These are phyloP conservation scores for Hypolimnas misippus DNA, from an alignment of 2,888 invertebrate species.

Conservation along the genomic window DNA sequence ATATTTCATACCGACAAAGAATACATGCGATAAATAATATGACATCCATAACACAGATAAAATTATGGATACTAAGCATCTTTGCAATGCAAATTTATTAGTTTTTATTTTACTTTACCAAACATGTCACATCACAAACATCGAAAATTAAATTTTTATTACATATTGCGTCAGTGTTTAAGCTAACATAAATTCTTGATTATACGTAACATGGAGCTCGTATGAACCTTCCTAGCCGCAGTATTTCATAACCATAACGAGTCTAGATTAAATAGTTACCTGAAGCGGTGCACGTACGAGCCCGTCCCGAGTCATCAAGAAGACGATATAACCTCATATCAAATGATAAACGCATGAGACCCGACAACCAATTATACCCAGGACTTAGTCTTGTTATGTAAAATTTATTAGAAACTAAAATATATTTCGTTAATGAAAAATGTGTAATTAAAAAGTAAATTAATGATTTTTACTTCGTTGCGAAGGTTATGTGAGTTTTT, in stretches of 20 bases:
- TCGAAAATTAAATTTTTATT: background rate
- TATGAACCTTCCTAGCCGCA: slow-evolving; percentile 31
- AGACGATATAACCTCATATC: slow-evolving; percentile 50
- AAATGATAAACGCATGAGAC: slow-evolving; percentile 52
- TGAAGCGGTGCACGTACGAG: slow-evolving; percentile 35
- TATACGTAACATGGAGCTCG: slow-evolving; percentile 26
- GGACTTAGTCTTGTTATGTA: slow-evolving; percentile 18
- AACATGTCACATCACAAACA: too few relatives aligned
- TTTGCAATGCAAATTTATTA: too few relatives aligned
- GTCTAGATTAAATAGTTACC: slow-evolving; percentile 38
- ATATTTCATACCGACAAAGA: too few relatives aligned
- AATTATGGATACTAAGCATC: too few relatives aligned
- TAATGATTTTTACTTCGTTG: too few relatives aligned
- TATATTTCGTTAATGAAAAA: too few relatives aligned
- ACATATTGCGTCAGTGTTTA: slow-evolving; percentile 17
- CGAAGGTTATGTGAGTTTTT: too few relatives aligned
- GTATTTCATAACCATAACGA: slow-evolving; percentile 41
- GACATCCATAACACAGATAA: too few relatives aligned
- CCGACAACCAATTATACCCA: slow-evolving; percentile 41
- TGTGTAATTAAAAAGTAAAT: too few relatives aligned
- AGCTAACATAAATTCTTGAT: slow-evolving; percentile 24
- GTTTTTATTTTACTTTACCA: too few relatives aligned
- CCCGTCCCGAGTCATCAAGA: slow-evolving; percentile 42
- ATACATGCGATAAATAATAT: too few relatives aligned
- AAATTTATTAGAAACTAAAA: background rate